Conservation (phyloP, 2,113 vertebrate species). For the Burhinus bistriatus region DNA sequence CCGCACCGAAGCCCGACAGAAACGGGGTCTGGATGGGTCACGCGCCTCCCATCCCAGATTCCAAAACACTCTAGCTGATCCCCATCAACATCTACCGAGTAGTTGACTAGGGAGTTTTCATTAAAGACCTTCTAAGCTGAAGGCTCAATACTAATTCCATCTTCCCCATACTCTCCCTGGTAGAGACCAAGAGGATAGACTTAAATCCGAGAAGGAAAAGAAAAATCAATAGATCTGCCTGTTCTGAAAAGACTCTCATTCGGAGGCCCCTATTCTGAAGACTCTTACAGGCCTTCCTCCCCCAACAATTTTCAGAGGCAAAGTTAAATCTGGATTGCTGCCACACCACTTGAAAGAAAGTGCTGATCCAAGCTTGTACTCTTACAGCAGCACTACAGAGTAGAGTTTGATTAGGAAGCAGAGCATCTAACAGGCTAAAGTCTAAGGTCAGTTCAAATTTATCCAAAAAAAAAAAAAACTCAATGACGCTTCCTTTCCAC, state of each 20-base stretch:
- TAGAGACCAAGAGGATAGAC: not conserved
- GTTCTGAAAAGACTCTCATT: not conserved
- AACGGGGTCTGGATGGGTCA: not conserved
- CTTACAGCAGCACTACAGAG: not conserved
- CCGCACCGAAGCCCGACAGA: not conserved
- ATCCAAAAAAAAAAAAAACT: not conserved
- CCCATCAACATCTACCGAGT: not conserved
- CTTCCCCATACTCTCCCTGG: not conserved
- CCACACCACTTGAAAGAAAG: not conserved
- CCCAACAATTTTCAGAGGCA: not conserved
- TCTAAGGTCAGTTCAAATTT: not conserved
- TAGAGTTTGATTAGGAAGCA: not conserved
- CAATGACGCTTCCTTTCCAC: rapidly evolving
- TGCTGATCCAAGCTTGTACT: not conserved
- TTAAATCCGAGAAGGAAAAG: not conserved
- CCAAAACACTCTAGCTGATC: not conserved
- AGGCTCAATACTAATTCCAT: not conserved
- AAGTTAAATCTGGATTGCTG: not conserved
- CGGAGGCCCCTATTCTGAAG: not conserved
- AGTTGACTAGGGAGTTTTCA: not conserved
- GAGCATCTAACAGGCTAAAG: not conserved
- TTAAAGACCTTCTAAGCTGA: not conserved
- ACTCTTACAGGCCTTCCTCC: not conserved
- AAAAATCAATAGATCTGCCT: not conserved
- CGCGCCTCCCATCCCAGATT: not conserved